Evolutionary conservation across 2,113 vertebrate species (phyloP).

Genomic region (Clarias batrachus): DNA sequence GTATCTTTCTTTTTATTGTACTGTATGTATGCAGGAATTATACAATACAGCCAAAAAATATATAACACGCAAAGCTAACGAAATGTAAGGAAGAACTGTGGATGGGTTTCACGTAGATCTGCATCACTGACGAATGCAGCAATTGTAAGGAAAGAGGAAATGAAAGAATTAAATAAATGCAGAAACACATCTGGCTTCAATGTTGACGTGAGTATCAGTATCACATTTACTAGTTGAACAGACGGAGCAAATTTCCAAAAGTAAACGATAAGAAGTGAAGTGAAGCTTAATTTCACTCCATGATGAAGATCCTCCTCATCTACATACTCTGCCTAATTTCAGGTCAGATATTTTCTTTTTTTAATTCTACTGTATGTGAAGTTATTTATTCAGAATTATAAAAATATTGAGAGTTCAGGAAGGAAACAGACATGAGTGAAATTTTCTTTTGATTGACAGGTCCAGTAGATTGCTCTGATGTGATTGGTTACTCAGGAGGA

Average conservation of each 20-base stretch:
- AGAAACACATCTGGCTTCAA: not conserved
- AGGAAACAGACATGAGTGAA: too few species aligned
- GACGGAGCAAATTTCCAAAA: not conserved
- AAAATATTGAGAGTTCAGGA: too few species aligned
- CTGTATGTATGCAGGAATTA: not conserved
- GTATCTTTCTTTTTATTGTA: too few species aligned
- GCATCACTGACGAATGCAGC: not conserved
- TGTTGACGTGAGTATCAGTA: not conserved
- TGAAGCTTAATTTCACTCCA: not conserved
- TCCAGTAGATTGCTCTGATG: not conserved
- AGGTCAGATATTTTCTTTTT: too few species aligned
- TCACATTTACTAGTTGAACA: not conserved
- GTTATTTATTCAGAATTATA: too few species aligned
- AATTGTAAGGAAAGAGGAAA: not conserved
- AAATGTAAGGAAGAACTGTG: too few species aligned
- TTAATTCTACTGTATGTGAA: too few species aligned
- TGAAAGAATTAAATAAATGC: not conserved
- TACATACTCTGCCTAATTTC: too few species aligned
- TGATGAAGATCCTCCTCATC: too few species aligned
- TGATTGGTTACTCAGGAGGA: conserved; percentile 11
- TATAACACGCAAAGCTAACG: not conserved
- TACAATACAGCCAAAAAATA: not conserved
- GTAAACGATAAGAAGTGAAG: too few species aligned
- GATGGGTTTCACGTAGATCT: too few species aligned
- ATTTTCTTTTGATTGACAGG: too few species aligned